phyloP scores from a whole-genome alignment of 2,888 invertebrate genomes.

The Strigamia maritima region DNA sequence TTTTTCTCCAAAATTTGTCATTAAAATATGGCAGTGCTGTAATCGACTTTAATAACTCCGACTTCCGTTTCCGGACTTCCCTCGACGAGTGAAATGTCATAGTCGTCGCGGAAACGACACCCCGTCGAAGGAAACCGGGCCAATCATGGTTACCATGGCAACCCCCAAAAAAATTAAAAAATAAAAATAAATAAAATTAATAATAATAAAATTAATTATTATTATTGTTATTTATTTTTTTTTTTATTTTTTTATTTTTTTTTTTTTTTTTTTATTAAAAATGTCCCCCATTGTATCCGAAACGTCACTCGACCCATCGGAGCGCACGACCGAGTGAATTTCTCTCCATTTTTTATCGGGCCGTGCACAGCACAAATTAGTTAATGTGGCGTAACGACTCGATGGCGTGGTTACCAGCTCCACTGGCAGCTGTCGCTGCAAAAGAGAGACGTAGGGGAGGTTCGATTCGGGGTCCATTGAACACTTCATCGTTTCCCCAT shows the following conservation, averaged over 20 bases:
- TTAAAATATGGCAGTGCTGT: slow-evolving; percentile 31
- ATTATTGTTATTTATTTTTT: neutral
- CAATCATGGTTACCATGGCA: neutral
- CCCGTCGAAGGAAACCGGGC: slow-evolving; percentile 30
- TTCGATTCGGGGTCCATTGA: slow-evolving; percentile 5
- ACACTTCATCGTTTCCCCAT: slow-evolving; percentile 31
- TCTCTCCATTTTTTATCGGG: neutral
- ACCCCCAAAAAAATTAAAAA: neutral
- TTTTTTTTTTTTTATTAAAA: neutral
- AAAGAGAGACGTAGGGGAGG: slow-evolving; percentile 18
- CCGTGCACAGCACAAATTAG: slow-evolving; percentile 8
- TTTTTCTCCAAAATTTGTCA: slow-evolving; percentile 16
- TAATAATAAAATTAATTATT: neutral
- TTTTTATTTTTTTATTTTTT: neutral
- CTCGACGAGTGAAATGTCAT: slow-evolving; percentile 26
- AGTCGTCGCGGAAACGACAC: slow-evolving; percentile 32
- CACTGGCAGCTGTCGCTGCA: slow-evolving; percentile 20
- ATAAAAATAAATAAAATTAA: neutral
- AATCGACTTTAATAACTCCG: slow-evolving; percentile 29
- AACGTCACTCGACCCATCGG: neutral
- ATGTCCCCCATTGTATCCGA: neutral
- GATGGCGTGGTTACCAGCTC: slow-evolving; percentile 4
- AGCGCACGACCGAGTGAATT: slow-evolving; percentile 3
- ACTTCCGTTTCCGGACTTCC: slow-evolving; percentile 34
- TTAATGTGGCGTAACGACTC: slow-evolving; percentile 32